Base-by-base conservation (phyloP, 2,888 invertebrate species). In the Scelioninae gen. 2 region DNA sequence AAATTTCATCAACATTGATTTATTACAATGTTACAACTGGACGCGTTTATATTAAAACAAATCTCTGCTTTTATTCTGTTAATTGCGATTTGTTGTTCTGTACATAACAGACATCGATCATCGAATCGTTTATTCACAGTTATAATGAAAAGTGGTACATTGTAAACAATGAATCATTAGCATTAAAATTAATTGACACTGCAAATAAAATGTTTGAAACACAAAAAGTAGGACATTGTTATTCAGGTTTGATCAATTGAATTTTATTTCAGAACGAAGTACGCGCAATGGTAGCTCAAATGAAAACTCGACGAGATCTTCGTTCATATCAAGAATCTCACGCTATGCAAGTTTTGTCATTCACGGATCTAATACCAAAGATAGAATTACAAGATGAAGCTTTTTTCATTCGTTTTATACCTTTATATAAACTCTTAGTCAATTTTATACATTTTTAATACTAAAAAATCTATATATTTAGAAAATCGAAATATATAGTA, bases 311-410 rank as follows among this genome's bases (percentile, higher is more conserved):
- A 65, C 70, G 48, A 70, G 70, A 63, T 74, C 74, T 6, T 74
- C 74, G 11, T 74, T 74, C 46, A 74, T 74, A 45, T 74, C 74
- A 16, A 70, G 74, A 55, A 70, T 74, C 25, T 74, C 74, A 5
- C 74, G 74, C 6, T 74, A 70, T 28, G 69, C 73, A 1, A 74
- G 73, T 61, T 74, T 74, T 37, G 73, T 74, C 53, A 70, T 74
- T 13, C 65, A 70, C 37, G 74, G 74, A 19, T 57, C 74, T 13
- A 46, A 16, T 50, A 65, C 70, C 55, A 74, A 74, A 74, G 74
- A 74, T 16, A 69, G 74, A 22, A 74, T 64, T 2, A 16, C 64
- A n/a, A 69, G 64, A 65, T 73, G 57, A 73, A 39, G 19, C 7
- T n/a, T 9, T 48, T 48, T 50, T 25, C 6, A 6, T 25, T 4